phyloP scores from a whole-genome alignment of 2,113 vertebrate species.

The Reinhardtius hippoglossoides region DNA sequence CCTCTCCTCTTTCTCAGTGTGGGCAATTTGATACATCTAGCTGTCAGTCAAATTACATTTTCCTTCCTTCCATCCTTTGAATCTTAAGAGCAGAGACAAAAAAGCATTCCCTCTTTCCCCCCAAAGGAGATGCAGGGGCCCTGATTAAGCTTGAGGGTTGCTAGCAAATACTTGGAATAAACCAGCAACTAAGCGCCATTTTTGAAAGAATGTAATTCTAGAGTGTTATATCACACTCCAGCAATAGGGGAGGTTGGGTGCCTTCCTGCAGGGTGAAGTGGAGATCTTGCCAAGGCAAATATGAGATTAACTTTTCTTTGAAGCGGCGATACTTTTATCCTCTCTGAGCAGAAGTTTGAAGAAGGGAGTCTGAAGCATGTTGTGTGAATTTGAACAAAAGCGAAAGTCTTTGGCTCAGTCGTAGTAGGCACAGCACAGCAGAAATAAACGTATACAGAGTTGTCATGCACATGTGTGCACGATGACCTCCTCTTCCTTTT shows the following conservation, averaged over 20 bases:
- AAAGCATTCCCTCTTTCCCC: neutral
- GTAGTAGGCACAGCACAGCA: neutral
- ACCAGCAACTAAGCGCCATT: constrained; percentile 4
- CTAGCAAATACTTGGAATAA: constrained; percentile 4
- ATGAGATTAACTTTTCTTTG: constrained; percentile 58
- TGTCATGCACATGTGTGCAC: neutral
- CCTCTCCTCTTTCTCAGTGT: constrained; percentile 56
- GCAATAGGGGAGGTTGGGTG: constrained; percentile 17
- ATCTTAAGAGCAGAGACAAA: neutral
- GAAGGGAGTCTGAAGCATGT: neutral
- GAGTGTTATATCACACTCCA: constrained; percentile 15
- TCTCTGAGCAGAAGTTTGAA: constrained; percentile 17
- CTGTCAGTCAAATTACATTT: constrained; percentile 55
- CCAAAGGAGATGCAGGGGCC: neutral
- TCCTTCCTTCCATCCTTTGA: constrained; percentile 2
- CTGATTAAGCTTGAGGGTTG: neutral
- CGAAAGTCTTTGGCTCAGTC: neutral
- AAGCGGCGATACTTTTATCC: constrained; percentile 42
- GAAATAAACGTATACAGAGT: neutral
- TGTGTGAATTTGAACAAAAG: constrained; percentile 16
- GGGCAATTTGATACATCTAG: constrained; percentile 58
- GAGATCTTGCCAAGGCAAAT: constrained; percentile 45
- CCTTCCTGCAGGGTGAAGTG: constrained; percentile 32
- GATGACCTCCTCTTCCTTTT: neutral
- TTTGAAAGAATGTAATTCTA: neutral